A percentile compares a stretch with the other conserved stretches of the same genome.
These are phyloP conservation scores for Apistogramma diplotaenia DNA, from an alignment of 2,113 vertebrate genomes.

Conservation along the genomic window DNA sequence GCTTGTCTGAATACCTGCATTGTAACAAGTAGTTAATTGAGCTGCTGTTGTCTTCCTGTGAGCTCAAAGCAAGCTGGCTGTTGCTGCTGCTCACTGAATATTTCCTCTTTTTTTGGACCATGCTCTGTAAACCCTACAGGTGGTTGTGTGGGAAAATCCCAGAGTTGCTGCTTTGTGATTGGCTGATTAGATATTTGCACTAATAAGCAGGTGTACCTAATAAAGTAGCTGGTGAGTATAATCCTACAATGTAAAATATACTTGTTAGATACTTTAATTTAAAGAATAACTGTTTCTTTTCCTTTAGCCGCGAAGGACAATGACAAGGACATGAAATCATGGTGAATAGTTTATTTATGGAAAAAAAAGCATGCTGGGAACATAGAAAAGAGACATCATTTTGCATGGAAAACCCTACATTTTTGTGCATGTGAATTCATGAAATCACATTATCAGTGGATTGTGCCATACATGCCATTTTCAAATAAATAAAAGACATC, in stretches of 20 bases:
- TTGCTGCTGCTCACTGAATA: not conserved
- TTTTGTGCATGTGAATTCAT: constrained; percentile 37
- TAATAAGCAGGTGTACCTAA: not conserved
- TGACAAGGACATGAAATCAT: constrained; percentile 50
- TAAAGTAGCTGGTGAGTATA: not conserved
- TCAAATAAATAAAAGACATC: not conserved
- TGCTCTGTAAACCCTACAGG: no score
- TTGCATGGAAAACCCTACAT: constrained; percentile 40
- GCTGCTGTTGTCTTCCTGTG: not conserved
- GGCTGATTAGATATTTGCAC: not conserved
- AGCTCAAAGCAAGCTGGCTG: accelerated
- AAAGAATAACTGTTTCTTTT: constrained; percentile 41
- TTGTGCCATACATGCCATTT: constrained; percentile 13
- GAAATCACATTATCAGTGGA: not conserved
- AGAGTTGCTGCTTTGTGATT: not conserved
- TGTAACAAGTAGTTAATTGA: not conserved
- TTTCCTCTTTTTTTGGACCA: not conserved
- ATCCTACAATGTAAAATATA: not conserved
- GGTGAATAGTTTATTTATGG: constrained; percentile 58
- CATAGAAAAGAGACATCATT: not conserved
- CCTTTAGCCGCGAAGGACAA: constrained; percentile 49
- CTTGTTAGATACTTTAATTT: not conserved
- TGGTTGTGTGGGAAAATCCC: not conserved
- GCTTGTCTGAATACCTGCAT: not conserved
- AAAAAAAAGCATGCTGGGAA: constrained; percentile 47